phyloP scores from a whole-genome alignment of 2,888 invertebrate genomes.

The Chymomyza amoena region DNA sequence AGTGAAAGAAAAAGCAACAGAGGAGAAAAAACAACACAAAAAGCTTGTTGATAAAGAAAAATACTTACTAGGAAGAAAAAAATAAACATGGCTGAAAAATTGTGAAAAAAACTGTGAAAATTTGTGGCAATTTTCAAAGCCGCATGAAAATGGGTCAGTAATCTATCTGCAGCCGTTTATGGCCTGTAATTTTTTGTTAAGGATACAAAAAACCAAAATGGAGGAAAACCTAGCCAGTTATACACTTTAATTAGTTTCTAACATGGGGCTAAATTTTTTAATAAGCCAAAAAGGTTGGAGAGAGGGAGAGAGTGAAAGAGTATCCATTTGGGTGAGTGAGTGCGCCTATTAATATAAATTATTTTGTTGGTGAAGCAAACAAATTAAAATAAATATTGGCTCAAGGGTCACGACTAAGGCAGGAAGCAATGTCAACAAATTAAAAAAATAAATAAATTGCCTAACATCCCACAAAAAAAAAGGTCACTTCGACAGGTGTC shows the following conservation, averaged over 20 bases:
- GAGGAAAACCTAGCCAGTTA: not conserved
- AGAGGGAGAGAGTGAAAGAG: not conserved
- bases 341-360: slow-evolving; percentile 59
- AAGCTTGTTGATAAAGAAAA: not conserved
- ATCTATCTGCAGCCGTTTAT: slow-evolving; percentile 11
- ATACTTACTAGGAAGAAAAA: not conserved
- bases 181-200: slow-evolving; percentile 13
- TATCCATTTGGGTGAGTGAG: not conserved
- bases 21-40: slow-evolving; percentile 11
- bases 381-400: slow-evolving; percentile 39
- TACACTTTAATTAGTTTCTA: slow-evolving; percentile 9
- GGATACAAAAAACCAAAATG: not conserved
- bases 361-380: slow-evolving; percentile 50
- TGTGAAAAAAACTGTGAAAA: slow-evolving; percentile 42
- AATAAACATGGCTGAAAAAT: slow-evolving; percentile 34
- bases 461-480: not conserved
- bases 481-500: slow-evolving; percentile 47
- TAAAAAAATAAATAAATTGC: slow-evolving; percentile 34
- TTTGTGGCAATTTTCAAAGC: slow-evolving; percentile 42
- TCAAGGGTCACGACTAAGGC: not conserved
- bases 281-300: not conserved
- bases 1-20: slow-evolving; percentile 17
- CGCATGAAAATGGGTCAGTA: slow-evolving; percentile 30
- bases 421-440: slow-evolving; percentile 53
- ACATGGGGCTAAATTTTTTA: slow-evolving; percentile 18